Percentiles rank a stretch among this genome's conserved stretches.
Evolutionary conservation across 2,797 vertebrate genomes (phyloP).

Genomic region (Lophura swinhoii): DNA sequence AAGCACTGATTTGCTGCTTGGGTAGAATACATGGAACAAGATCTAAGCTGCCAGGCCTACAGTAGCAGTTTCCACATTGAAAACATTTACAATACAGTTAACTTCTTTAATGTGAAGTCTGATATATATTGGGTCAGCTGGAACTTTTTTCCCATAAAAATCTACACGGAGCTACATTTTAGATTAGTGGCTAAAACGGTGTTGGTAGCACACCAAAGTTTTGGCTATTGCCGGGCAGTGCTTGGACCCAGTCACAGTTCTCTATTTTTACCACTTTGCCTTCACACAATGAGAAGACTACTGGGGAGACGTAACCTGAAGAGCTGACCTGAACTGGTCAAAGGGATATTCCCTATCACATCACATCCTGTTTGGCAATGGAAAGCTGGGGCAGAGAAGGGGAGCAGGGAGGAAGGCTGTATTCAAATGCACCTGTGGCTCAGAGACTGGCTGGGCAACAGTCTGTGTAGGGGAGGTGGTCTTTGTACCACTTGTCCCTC

Average conservation of each 20-base stretch:
- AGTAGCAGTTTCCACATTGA: not conserved
- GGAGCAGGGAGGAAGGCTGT: not conserved
- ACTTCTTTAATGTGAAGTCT: not conserved
- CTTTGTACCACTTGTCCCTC: not conserved
- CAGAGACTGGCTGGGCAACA: not conserved
- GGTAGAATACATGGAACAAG: not conserved
- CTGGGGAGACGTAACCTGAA: fast-evolving
- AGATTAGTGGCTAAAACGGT: not conserved
- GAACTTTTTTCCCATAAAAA: not conserved
- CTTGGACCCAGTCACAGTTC: not conserved
- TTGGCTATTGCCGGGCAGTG: not conserved
- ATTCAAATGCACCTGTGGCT: not conserved
- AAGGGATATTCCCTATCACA: not conserved
- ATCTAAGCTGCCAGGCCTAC: not conserved
- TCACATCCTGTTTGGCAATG: not conserved
- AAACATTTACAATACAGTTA: not conserved
- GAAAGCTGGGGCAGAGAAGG: not conserved
- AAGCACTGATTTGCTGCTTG: not conserved
- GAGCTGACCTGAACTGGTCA: not conserved
- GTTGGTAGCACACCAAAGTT: not conserved
- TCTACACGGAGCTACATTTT: not conserved
- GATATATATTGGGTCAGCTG: not conserved
- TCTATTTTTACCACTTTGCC: not conserved
- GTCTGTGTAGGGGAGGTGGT: not conserved
- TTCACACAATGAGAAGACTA: not conserved